Evolutionary conservation across 2,113 vertebrate genomes (phyloP).

Genomic region (Leptocoma aspasia): DNA sequence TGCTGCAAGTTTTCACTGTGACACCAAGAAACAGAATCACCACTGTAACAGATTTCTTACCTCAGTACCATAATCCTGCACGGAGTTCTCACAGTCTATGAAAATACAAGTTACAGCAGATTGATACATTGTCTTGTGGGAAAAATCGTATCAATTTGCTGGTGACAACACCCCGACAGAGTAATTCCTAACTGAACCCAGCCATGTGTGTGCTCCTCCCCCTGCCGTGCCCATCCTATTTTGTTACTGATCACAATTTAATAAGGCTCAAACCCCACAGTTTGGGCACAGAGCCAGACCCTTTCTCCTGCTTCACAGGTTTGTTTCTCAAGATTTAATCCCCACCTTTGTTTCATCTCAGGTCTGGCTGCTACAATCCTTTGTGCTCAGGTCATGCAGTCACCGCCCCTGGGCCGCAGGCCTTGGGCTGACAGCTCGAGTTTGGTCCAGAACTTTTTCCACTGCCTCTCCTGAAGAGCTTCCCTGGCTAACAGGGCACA

Average conservation of each 20-base stretch:
- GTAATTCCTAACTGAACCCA: neutral
- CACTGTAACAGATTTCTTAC: neutral
- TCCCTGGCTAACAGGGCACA: neutral
- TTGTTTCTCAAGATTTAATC: constrained; percentile 42
- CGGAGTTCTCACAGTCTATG: neutral
- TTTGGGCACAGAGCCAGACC: neutral
- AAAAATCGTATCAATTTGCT: neutral
- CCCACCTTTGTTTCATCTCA: constrained; percentile 11
- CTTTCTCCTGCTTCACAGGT: neutral
- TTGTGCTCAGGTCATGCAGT: constrained; percentile 19
- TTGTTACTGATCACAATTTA: neutral
- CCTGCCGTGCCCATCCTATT: neutral
- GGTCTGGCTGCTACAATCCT: constrained; percentile 42
- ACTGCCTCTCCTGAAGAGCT: neutral
- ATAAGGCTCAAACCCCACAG: neutral
- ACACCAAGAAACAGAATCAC: neutral
- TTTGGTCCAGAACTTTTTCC: neutral
- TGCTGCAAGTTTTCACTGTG: neutral
- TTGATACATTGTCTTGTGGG: neutral
- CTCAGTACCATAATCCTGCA: neutral
- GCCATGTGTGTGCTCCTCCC: neutral
- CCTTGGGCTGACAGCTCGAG: neutral
- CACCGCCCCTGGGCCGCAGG: constrained; percentile 12
- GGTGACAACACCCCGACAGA: neutral
- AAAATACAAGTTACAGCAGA: neutral